phyloP scores from a whole-genome alignment of 2,797 vertebrate species.

The Cossypha niveicapilla region DNA sequence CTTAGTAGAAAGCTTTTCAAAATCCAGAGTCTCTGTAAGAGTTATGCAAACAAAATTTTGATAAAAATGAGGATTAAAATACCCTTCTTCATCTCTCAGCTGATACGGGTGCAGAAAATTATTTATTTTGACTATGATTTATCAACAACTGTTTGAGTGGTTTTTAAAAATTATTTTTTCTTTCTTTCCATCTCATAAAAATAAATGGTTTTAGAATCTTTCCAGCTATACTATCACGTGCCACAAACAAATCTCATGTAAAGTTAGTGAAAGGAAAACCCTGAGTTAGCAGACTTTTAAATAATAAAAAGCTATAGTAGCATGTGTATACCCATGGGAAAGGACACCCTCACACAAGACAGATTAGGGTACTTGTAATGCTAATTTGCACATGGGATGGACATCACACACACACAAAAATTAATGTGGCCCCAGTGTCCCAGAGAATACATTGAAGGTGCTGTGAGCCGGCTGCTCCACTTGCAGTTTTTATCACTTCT shows the following conservation, averaged over 20 bases:
- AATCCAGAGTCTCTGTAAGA: neutral
- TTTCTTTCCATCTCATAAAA: neutral
- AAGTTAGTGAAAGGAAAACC: slow-evolving; percentile 54
- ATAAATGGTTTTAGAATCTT: slow-evolving; percentile 2
- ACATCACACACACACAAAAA: slow-evolving; percentile 79
- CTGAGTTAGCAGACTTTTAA: slow-evolving; percentile 70
- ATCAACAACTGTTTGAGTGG: neutral
- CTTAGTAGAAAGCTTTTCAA: neutral
- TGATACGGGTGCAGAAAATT: neutral
- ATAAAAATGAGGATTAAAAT: neutral
- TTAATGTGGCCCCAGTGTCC: slow-evolving; percentile 83
- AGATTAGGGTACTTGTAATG: slow-evolving; percentile 81
- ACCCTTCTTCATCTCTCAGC: neutral
- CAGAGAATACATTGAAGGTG: slow-evolving; percentile 78
- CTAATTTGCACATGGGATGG: slow-evolving; percentile 85
- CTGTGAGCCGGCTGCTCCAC: slow-evolving; percentile 79
- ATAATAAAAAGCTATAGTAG: slow-evolving; percentile 71
- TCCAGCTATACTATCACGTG: neutral
- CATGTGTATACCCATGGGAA: slow-evolving; percentile 76
- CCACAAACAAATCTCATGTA: neutral
- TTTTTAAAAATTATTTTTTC: neutral
- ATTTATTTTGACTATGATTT: neutral
- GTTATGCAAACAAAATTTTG: neutral
- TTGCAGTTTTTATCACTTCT: slow-evolving; percentile 83
- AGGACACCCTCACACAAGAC: slow-evolving; percentile 78